Conservation (phyloP, 2,888 invertebrate genomes). For the Sclerodermus sp. region DNA sequence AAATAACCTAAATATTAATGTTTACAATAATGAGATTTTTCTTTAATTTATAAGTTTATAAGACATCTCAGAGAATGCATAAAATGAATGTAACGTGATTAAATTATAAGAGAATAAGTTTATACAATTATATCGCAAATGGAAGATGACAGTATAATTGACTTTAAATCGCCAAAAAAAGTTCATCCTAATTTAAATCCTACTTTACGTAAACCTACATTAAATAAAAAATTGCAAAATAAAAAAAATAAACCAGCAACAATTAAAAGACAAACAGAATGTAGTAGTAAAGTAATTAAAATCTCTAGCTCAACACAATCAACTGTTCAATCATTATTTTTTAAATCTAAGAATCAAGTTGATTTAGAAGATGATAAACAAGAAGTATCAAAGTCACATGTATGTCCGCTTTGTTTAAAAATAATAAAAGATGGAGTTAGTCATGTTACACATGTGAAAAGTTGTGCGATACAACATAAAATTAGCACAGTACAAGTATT, state of each 20-base stretch:
- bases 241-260: constrained; percentile 12
- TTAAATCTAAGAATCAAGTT: constrained; percentile 28
- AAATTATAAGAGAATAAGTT: too few relatives aligned
- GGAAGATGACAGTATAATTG: constrained; percentile 42
- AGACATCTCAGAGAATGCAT: too few relatives aligned
- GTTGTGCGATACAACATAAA: constrained; percentile 53
- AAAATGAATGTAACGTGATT: too few relatives aligned
- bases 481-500: constrained; percentile 50
- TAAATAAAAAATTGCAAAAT: constrained; percentile 19
- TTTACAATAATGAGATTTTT: too few relatives aligned
- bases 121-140: too few relatives aligned
- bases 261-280: constrained; percentile 13
- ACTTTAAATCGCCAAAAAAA: constrained; percentile 46
- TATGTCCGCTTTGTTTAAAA: constrained; percentile 54
- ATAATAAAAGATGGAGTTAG: constrained; percentile 33
- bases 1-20: too few relatives aligned
- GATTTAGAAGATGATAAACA: constrained; percentile 14
- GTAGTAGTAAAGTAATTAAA: constrained; percentile 9
- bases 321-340: constrained; percentile 45
- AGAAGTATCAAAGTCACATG: constrained; percentile 23
- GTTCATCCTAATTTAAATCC: neutral
- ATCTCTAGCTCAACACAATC: constrained; percentile 24
- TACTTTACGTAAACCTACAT: constrained; percentile 13
- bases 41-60: too few relatives aligned
- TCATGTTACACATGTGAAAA: constrained; percentile 49